Conservation (phyloP, 2,113 vertebrate species). For the Cheilinus undulatus region DNA sequence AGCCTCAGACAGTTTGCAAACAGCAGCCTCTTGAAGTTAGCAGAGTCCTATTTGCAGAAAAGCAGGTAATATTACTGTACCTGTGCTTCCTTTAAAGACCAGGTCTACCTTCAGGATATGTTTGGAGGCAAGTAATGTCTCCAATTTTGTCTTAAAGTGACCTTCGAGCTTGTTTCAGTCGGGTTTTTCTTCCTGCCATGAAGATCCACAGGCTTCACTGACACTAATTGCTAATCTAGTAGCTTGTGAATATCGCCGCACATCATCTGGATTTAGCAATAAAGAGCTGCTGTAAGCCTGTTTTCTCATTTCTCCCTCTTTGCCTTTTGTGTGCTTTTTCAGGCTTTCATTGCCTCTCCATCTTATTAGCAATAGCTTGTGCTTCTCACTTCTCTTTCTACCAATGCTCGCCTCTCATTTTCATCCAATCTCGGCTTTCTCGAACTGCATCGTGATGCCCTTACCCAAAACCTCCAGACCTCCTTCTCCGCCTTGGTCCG, state of each 20-base stretch:
- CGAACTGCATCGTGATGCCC: slow-evolving; percentile 1
- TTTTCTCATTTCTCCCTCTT: slow-evolving; percentile 16
- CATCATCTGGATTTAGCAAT: slow-evolving; percentile 62
- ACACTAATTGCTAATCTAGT: slow-evolving; percentile 60
- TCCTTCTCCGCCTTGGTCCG: slow-evolving; percentile 6
- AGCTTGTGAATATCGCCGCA: slow-evolving; percentile 50
- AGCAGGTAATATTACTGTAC: too few species aligned
- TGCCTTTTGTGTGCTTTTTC: slow-evolving; percentile 24
- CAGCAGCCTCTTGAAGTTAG: too few species aligned
- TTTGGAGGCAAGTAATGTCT: slow-evolving; percentile 36
- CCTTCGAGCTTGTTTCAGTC: slow-evolving; percentile 42
- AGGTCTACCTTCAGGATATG: too few species aligned
- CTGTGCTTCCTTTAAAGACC: too few species aligned
- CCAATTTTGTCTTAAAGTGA: slow-evolving; percentile 41
- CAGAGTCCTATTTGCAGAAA: too few species aligned
- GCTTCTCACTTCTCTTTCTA: slow-evolving; percentile 26
- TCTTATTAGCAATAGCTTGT: slow-evolving; percentile 51
- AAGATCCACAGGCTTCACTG: slow-evolving; percentile 41
- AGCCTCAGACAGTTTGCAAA: too few species aligned
- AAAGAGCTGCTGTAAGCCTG: slow-evolving; percentile 51
- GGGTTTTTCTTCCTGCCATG: slow-evolving; percentile 35
- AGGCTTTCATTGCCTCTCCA: slow-evolving; percentile 40
- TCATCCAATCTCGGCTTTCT: slow-evolving; percentile 41
- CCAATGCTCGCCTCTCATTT: slow-evolving; percentile 42
- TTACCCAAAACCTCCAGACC: background rate